Evolutionary conservation across 2,797 vertebrate species (phyloP).

Genomic region (Nyctibius grandis): DNA sequence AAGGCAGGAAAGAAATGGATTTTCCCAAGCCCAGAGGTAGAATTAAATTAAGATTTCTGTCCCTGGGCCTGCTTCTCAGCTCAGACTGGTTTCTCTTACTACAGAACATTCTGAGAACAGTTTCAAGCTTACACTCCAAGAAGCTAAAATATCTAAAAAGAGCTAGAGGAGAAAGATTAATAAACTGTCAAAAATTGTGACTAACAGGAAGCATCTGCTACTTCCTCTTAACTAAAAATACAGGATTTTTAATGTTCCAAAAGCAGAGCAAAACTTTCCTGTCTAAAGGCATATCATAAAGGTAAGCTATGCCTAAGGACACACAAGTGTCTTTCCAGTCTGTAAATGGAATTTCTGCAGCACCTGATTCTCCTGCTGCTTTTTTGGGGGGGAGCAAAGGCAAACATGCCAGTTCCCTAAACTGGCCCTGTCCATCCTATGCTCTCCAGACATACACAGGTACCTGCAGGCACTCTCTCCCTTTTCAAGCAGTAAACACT

Average conservation of each 20-base stretch:
- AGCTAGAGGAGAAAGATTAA: conserved; percentile 39
- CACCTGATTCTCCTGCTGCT: not conserved
- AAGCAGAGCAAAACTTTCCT: conserved; percentile 34
- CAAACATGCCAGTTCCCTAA: not conserved
- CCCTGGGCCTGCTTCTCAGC: not conserved
- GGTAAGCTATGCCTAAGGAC: not conserved
- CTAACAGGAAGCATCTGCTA: conserved; percentile 72
- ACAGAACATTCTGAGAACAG: not conserved
- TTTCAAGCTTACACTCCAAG: not conserved
- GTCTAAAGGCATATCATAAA: not conserved
- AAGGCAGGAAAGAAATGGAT: not conserved
- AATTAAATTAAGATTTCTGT: not conserved
- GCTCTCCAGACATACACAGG: not conserved
- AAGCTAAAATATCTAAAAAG: conserved; percentile 12
- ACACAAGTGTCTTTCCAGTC: not conserved
- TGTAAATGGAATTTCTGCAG: not conserved
- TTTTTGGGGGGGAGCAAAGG: not conserved
- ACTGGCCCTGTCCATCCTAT: rapidly evolving
- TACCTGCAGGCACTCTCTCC: not conserved
- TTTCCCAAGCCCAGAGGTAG: not conserved
- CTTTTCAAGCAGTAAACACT: not conserved
- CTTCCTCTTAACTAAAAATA: conserved; percentile 66
- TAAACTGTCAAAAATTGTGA: conserved; percentile 54
- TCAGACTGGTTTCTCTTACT: not conserved
- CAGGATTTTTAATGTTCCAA: conserved; percentile 52